Evolutionary conservation across 2,113 vertebrate genomes (phyloP).

Genomic region (Dunckerocampus dactyliophorus): DNA sequence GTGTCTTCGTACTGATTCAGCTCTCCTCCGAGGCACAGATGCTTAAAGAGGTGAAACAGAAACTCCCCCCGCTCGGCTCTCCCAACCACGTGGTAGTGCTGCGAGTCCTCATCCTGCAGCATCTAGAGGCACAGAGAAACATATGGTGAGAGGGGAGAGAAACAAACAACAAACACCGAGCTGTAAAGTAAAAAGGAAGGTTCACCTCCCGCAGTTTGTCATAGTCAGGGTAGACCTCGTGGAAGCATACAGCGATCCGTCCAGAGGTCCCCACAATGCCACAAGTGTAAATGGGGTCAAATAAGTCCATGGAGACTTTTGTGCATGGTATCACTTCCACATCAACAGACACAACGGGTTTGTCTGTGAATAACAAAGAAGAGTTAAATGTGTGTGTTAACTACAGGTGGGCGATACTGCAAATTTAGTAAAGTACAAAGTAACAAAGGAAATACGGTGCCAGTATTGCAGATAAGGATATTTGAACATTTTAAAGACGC

Average conservation of each 20-base stretch:
- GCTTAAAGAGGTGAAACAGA: slow-evolving; percentile 90
- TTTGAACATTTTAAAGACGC: no score
- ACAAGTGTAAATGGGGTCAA: slow-evolving; percentile 69
- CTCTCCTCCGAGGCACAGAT: slow-evolving; percentile 88
- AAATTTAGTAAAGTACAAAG: no score
- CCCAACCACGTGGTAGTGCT: slow-evolving; percentile 79
- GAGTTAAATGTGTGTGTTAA: not conserved
- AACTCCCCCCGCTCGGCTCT: slow-evolving; percentile 81
- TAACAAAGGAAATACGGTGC: no score
- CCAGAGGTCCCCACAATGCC: slow-evolving; percentile 65
- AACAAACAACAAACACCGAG: not conserved
- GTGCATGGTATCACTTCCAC: slow-evolving; percentile 69
- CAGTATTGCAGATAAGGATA: no score
- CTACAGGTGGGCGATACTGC: no score
- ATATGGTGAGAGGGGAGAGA: not conserved
- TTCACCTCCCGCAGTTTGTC: slow-evolving; percentile 70
- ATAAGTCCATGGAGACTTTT: slow-evolving; percentile 67
- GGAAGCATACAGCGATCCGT: slow-evolving; percentile 66
- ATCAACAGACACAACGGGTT: slow-evolving; percentile 53
- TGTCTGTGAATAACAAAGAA: slow-evolving; percentile 48
- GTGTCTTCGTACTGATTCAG: slow-evolving; percentile 91
- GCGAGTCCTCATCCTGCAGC: slow-evolving; percentile 83
- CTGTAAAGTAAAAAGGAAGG: not conserved
- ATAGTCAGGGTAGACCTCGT: slow-evolving; percentile 66
- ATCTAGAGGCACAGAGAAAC: slow-evolving; percentile 67